Base-by-base conservation (phyloP, 2,888 invertebrate species). In the Anoplius nigerrimus region DNA sequence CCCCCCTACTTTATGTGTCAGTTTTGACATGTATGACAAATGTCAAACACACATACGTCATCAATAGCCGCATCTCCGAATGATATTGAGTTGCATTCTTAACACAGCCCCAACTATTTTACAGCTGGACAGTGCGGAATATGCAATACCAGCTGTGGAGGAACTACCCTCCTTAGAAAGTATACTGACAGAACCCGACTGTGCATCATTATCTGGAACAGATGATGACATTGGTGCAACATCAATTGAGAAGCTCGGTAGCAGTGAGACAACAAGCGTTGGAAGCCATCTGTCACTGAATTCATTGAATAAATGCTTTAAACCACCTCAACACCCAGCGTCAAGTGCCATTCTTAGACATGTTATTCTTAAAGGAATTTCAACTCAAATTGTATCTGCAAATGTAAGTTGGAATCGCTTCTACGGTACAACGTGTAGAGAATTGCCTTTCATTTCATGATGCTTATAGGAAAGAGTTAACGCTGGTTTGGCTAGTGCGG, bases 331-430 rank as follows among this genome's bases (percentile, higher is more conserved):
- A 72, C 75, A 86, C 34, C 82, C 87, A 16, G 85, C 89, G 0
- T 90, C 91, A 45, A 92, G 92, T 34, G 93, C 93, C 21, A 93
- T 96, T 78, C 89, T 96, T 80, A 92, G 94, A 59, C 95, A 95
- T 87, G 93, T 94, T 43, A 91, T 97, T 70, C 90, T 98, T 68
- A 96, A 97, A 88, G 97, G 96, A 72, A 93, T 98, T 59, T 96
- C 98, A 2, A 93, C 97, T 22, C 98, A 98, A 89, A 90, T 98
- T 21, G 90, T 92, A 72, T 96, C 97, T 67, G 97, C 98, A 54
- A 93, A 94, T 82, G 97, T 96, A 90, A 90, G 91, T 89, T 54
- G 53, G 53, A 61, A 3, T 8, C 20, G 46, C 45, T 51, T 20
- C 24, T 20, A 24, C 13, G 34, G 18, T 22, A 51, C 51, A 45